Evolutionary conservation across 2,113 vertebrate genomes (phyloP).

Genomic region (Ophthalmotilapia sp.): DNA sequence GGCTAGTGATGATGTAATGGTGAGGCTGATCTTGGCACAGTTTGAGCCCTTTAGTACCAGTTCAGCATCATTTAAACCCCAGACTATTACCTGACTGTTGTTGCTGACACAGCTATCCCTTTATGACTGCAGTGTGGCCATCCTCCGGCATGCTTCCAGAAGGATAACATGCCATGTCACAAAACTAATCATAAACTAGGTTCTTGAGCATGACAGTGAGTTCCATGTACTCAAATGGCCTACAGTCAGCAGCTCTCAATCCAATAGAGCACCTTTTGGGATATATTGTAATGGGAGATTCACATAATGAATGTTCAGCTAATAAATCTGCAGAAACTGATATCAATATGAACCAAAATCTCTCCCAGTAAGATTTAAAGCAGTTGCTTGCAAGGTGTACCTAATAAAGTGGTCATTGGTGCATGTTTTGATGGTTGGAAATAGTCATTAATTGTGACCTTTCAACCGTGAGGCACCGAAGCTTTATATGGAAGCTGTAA

Average conservation of each 20-base stretch:
- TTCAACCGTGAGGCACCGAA: neutral
- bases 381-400: neutral
- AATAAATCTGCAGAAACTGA: neutral
- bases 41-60: neutral
- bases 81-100: neutral
- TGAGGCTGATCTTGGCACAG: neutral
- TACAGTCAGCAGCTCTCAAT: neutral
- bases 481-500: neutral
- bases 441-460: neutral
- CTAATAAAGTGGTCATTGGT: neutral
- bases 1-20: neutral
- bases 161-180: neutral
- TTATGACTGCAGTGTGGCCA: neutral
- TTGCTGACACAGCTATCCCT: neutral
- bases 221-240: neutral
- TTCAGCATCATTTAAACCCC: neutral
- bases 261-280: neutral
- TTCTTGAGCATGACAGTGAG: neutral
- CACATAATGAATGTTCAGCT: neutral
- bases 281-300: neutral
- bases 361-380: neutral
- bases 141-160: neutral
- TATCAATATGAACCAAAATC: neutral
- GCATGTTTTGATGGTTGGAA: neutral
- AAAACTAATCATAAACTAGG: neutral